Evolutionary conservation across 2,797 vertebrate genomes (phyloP).

Genomic region (Podarcis lilfordi): DNA sequence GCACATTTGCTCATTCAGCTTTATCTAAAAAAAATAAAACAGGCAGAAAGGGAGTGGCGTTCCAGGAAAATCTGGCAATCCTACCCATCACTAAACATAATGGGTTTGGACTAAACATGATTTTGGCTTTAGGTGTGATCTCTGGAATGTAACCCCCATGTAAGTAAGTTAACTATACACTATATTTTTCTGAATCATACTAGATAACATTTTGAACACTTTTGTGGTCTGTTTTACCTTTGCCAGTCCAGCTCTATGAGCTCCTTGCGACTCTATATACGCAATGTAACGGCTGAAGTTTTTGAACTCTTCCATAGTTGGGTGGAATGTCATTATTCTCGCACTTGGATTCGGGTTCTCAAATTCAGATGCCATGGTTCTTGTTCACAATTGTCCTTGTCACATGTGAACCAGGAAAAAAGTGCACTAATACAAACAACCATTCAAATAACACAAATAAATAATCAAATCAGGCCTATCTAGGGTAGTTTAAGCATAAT

Average conservation of each 20-base stretch:
- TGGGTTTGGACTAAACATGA: too few species aligned
- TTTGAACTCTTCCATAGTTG: conserved; percentile 91
- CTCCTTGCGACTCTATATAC: conserved; percentile 94
- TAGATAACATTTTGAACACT: background rate
- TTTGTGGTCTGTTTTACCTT: conserved; percentile 79
- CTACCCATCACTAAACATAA: too few species aligned
- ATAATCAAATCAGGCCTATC: background rate
- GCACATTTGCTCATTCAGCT: background rate
- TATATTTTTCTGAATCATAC: background rate
- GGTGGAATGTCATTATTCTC: conserved; percentile 92
- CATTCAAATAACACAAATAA: background rate
- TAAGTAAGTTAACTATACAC: too few species aligned
- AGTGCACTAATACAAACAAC: background rate
- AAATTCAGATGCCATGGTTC: conserved; percentile 87
- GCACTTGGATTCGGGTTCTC: conserved; percentile 81
- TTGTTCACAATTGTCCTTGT: background rate
- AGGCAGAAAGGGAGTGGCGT: too few species aligned
- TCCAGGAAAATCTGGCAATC: too few species aligned
- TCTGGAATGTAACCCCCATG: too few species aligned
- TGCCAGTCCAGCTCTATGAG: conserved; percentile 91
- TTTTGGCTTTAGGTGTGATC: too few species aligned
- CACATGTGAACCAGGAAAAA: conserved; percentile 23
- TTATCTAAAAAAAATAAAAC: background rate
- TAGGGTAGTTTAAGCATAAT: background rate
- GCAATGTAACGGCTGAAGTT: conserved; percentile 92